Evolutionary conservation across 2,113 vertebrate species (phyloP), one percentile per base, ranked within the genome.

Genomic region (Emydura subglobosa): DNA sequence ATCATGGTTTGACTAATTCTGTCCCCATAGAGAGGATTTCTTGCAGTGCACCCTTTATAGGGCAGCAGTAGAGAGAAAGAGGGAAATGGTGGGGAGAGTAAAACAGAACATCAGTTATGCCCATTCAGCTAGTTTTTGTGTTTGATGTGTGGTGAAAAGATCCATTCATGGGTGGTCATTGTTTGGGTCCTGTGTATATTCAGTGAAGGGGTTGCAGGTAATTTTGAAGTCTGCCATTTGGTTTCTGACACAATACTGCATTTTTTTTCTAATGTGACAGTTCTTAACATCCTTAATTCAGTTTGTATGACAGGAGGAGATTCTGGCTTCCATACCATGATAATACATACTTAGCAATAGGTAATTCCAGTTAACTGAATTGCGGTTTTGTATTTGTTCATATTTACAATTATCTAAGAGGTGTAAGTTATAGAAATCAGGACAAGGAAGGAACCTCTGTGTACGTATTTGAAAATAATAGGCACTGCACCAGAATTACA

Each of bases 181-280:
- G 86, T 92, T 93, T 42, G 24, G 91, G 86, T 55, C 74, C 83
- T 80, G 44, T 47, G 57, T 84, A 6, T 65, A 44, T 51, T 93
- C 25, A 31, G 8, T 61, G 87, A 83, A 84, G 79, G 59, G 42
- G 61, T 22, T 92, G 57, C 59, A 61, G 79, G 50, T 76, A 85
- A 90, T 5, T 87, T 87, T 94, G 85, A 92, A 85, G 93, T 80
- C 80, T 95, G 83, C 90, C 65, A 81, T 96, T 86, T 95, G 89
- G 83, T 95, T 86, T 54, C 42, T 93, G 92, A 79, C 87, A 80
- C 9, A 81, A 61, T 72, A 68, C 47, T 80, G 31, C 57, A 47
- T 65, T 21, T 55, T 14, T 4, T 29, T 13, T 3, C 11, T 21
- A 54, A 2, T 16, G 24, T 0, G 8, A 13, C 3, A 1, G 49